These are phyloP conservation scores for Papilio helenus DNA, from an alignment of 1,140 invertebrate genomes.

Conservation along the genomic window DNA sequence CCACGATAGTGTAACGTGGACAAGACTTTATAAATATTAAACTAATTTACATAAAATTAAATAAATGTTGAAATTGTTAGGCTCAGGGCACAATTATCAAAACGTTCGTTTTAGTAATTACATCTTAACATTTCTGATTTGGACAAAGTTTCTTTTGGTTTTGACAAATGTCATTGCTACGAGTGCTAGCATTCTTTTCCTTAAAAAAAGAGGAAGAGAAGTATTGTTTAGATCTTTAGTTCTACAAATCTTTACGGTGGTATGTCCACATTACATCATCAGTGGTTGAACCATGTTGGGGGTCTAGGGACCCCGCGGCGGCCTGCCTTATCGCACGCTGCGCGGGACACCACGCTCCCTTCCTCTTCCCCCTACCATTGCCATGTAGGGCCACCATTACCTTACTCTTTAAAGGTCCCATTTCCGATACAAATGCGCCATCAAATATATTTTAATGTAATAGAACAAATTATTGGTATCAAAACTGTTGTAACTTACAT, in stretches of 20 bases:
- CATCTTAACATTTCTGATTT: too few relatives aligned
- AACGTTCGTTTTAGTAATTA: too few relatives aligned
- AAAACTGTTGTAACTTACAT: slow-evolving; percentile 6
- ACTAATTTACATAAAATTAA: background rate
- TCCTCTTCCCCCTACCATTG: slow-evolving; percentile 63
- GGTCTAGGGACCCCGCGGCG: slow-evolving; percentile 76
- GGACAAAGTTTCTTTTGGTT: background rate
- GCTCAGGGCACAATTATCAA: background rate
- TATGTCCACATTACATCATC: slow-evolving; percentile 43
- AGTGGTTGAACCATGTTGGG: slow-evolving; percentile 59
- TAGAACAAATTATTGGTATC: slow-evolving; percentile 26
- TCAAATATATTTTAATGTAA: slow-evolving; percentile 21
- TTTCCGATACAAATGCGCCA: slow-evolving; percentile 30
- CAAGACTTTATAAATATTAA: slow-evolving; percentile 44
- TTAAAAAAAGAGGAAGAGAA: background rate
- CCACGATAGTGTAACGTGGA: slow-evolving; percentile 57
- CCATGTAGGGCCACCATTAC: slow-evolving; percentile 59
- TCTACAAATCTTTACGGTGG: too few relatives aligned
- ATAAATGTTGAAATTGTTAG: background rate
- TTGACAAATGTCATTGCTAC: too few relatives aligned
- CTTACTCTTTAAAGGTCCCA: slow-evolving; percentile 23
- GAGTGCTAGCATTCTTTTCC: background rate
- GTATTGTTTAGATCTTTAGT: too few relatives aligned
- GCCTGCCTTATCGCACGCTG: slow-evolving; percentile 78
- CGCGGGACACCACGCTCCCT: slow-evolving; percentile 69